Evolutionary conservation across 2,113 vertebrate species (phyloP), one percentile per base, ranked within the genome.

Genomic region (Nothoprocta perdicaria): DNA sequence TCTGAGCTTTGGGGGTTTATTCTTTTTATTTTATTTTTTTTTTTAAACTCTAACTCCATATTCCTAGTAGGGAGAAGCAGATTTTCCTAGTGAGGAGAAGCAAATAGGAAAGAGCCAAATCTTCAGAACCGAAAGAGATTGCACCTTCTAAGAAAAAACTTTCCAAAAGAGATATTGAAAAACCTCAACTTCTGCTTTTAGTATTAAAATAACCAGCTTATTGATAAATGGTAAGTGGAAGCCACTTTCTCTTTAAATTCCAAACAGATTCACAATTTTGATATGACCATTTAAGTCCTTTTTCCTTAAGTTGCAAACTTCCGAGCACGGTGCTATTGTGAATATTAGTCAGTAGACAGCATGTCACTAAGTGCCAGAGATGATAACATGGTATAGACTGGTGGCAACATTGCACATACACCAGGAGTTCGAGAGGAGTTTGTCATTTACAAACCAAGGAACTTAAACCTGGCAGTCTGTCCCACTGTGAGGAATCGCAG

Each of bases 11-110:
- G 50, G 21, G 48, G 21, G 48, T 22, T 48, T 48, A 48, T 90
- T 78, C 90, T 76, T 57, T 67, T 55, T n/a, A n/a, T n/a, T n/a
- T n/a, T n/a, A n/a, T n/a, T n/a, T n/a, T n/a, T n/a, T n/a, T n/a
- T n/a, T n/a, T n/a, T n/a, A n/a, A n/a, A n/a, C n/a, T n/a, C n/a
- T 91, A 95, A 93, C 58, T 73, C 31, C 40, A 76, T 89, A 86
- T 88, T 94, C 81, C 81, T 52, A 80, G 35, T 27, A 92, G 35
- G 87, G 71, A 93, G 12, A 80, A 84, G 48, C 50, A 84, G 40
- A 73, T 0, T 38, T 38, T 38, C 8, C 35, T 38, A 38, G 35
- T 38, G 91, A 33, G 87, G 71, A 93, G 12, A 80, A 86, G 48
- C 50, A 84, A 35, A 73, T 0, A 67, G 22, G 66, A 62, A 72